These are phyloP conservation scores for Mechanitis mazaeus DNA, from an alignment of 2,888 invertebrate genomes.

Conservation along the genomic window DNA sequence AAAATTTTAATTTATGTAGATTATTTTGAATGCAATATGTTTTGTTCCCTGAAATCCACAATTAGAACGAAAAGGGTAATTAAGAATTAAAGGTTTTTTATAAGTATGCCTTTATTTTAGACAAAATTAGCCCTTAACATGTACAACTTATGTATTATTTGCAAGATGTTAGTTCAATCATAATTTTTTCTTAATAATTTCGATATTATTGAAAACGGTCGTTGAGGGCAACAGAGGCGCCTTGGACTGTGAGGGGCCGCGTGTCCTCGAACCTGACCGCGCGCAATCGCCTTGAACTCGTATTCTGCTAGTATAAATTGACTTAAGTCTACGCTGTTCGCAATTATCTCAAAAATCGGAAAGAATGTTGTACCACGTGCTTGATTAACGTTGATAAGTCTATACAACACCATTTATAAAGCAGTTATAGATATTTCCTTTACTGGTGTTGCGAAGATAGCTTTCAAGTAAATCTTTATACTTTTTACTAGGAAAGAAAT, in stretches of 20 bases:
- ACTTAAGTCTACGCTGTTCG: constrained; percentile 43
- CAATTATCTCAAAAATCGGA: constrained; percentile 50
- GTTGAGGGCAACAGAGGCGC: constrained; percentile 41
- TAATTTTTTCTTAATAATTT: constrained; percentile 16
- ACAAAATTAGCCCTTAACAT: not conserved
- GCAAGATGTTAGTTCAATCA: not conserved
- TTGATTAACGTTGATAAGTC: not conserved
- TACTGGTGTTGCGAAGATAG: no score
- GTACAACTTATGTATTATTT: not conserved
- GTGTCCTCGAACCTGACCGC: constrained; percentile 77
- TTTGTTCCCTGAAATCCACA: constrained; percentile 11
- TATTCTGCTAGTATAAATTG: constrained; percentile 52
- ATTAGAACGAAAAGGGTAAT: no score
- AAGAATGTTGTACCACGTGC: not conserved
- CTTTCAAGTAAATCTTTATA: no score
- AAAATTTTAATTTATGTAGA: no score
- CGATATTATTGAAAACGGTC: constrained; percentile 29
- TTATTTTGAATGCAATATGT: not conserved
- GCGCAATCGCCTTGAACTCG: constrained; percentile 74
- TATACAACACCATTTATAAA: no score
- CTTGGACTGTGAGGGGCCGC: constrained; percentile 61
- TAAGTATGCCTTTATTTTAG: no score
- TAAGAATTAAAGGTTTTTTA: no score
- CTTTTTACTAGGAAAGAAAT: no score
- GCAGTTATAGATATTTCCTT: no score